These are phyloP conservation scores for Drosophila watanabei DNA, from an alignment of 1,140 invertebrate species.

Conservation along the genomic window DNA sequence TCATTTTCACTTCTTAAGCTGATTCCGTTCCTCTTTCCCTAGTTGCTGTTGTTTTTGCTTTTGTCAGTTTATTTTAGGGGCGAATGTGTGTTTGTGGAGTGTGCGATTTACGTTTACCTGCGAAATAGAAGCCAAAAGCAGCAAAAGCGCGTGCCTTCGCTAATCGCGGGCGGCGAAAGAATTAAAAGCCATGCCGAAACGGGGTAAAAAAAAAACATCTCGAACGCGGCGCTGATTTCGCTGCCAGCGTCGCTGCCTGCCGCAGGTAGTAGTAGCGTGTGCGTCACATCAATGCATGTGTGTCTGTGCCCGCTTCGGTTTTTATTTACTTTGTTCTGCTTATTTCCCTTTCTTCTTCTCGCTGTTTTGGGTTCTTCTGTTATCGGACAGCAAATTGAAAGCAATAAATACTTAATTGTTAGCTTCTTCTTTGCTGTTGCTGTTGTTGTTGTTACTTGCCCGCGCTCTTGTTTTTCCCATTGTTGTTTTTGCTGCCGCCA, in stretches of 20 bases:
- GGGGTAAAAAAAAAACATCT: conserved; percentile 63
- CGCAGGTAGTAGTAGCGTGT: conserved; percentile 44
- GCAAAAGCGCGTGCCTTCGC: conserved; percentile 18
- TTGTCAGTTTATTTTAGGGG: background rate
- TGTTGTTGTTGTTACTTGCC: conserved; percentile 7
- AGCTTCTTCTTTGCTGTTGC: conserved; percentile 19
- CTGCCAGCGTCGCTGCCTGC: conserved; percentile 18
- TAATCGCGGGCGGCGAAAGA: conserved; percentile 17
- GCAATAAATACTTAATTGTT: conserved; percentile 82
- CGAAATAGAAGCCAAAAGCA: conserved; percentile 12
- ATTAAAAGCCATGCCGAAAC: conserved; percentile 27
- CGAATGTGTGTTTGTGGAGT: conserved; percentile 7
- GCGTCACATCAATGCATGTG: conserved; percentile 29
- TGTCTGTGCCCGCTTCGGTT: conserved; percentile 34
- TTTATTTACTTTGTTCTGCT: conserved; percentile 51
- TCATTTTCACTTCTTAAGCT: conserved; percentile 10
- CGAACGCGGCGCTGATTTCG: conserved; percentile 56
- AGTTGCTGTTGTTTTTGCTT: background rate
- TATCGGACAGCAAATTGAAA: conserved; percentile 77
- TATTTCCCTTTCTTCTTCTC: conserved; percentile 25
- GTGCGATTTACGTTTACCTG: conserved; percentile 29
- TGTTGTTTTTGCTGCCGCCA: conserved; percentile 18
- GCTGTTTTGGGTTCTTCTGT: conserved; percentile 36
- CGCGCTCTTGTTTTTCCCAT: conserved; percentile 4
- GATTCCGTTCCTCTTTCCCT: background rate